phyloP scores from a whole-genome alignment of 2,888 invertebrate genomes.

The Anagyrus pseudococci region DNA sequence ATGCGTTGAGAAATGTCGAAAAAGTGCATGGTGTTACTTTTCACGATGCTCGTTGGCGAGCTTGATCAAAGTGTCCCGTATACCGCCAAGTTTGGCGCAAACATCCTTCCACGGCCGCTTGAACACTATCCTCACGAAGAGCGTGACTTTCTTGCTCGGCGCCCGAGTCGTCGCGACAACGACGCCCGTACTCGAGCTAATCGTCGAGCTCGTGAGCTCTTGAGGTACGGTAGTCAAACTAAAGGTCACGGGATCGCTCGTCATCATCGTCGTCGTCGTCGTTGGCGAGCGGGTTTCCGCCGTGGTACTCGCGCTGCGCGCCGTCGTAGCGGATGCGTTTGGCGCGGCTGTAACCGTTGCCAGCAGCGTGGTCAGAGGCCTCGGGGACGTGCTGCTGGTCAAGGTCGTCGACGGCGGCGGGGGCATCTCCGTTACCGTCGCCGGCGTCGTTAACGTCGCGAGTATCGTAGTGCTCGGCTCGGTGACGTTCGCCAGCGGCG shows the following conservation, averaged over 20 bases:
- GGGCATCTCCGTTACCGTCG: not conserved
- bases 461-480: not conserved
- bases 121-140: conserved; percentile 51
- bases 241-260: not conserved
- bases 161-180: conserved; percentile 25
- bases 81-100: conserved; percentile 46
- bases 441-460: not conserved
- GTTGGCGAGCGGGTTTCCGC: conserved; percentile 2
- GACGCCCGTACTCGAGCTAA: not conserved
- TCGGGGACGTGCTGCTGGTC: too few species aligned
- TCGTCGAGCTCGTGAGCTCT: not conserved
- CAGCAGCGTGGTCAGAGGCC: not conserved
- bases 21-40: conserved; percentile 19
- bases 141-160: conserved; percentile 43
- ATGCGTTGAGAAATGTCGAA: not conserved
- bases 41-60: conserved; percentile 44
- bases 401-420: not conserved
- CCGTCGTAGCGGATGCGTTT: not conserved
- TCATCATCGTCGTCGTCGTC: conserved; percentile 4
- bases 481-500: not conserved
- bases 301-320: not conserved
- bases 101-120: conserved; percentile 50
- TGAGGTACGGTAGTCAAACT: not conserved
- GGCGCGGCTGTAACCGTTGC: too few species aligned
- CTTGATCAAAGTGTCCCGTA: conserved; percentile 48